Conservation (phyloP, 2,888 invertebrate species). For the Mystacides longicornis region DNA sequence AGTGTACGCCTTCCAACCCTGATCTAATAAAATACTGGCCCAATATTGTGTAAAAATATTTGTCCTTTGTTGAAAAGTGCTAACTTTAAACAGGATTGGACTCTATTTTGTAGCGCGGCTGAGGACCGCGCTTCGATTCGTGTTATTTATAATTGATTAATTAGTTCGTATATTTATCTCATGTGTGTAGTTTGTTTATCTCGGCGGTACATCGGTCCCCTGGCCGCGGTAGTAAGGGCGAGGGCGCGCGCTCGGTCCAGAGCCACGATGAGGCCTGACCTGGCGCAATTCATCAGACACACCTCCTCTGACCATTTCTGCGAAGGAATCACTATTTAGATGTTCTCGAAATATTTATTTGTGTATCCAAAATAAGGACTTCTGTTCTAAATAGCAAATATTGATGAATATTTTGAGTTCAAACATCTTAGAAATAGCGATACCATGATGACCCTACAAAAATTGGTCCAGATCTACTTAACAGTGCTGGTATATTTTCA, state of each 20-base stretch:
- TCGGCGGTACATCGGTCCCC: slow-evolving; percentile 20
- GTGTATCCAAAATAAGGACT: too few relatives aligned
- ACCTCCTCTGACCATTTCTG: slow-evolving; percentile 73
- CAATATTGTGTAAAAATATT: too few relatives aligned
- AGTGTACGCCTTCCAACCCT: too few relatives aligned
- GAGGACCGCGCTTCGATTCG: slow-evolving; percentile 9
- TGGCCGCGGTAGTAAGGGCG: slow-evolving; percentile 16
- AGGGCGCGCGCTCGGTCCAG: slow-evolving; percentile 17
- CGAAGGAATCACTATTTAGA: slow-evolving; percentile 39
- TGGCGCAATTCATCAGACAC: slow-evolving; percentile 67
- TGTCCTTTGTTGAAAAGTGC: too few relatives aligned
- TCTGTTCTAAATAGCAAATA: too few relatives aligned
- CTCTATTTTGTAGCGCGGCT: slow-evolving; percentile 6
- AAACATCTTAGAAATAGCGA: neutral
- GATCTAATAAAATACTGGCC: too few relatives aligned
- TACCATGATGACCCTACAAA: slow-evolving; percentile 21
- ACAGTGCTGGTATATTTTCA: slow-evolving; percentile 24
- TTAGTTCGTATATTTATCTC: slow-evolving; percentile 14
- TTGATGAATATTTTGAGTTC: too few relatives aligned
- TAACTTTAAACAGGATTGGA: neutral
- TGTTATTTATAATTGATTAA: neutral
- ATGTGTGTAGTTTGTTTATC: slow-evolving; percentile 21
- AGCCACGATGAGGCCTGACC: slow-evolving; percentile 60
- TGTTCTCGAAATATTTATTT: too few relatives aligned
- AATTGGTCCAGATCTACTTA: slow-evolving; percentile 22